These are phyloP conservation scores for Nymphicus hollandicus DNA, from an alignment of 2,113 vertebrate genomes.

Conservation along the genomic window DNA sequence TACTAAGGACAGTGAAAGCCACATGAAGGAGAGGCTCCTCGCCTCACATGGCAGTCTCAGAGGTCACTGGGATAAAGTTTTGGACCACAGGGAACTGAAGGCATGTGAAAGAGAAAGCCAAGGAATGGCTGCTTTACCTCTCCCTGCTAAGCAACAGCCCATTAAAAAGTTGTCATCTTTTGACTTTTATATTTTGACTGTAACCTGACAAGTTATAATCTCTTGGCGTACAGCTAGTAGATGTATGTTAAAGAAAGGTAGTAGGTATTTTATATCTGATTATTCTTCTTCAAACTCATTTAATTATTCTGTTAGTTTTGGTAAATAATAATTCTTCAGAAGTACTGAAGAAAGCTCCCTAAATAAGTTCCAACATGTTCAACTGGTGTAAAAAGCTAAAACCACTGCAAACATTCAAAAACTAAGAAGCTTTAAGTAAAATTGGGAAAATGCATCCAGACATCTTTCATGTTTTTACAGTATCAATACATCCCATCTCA, in stretches of 20 bases:
- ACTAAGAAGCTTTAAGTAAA: neutral
- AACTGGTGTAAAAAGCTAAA: neutral
- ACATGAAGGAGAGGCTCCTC: neutral
- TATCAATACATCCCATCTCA: neutral
- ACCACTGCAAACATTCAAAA: neutral
- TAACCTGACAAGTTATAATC: neutral
- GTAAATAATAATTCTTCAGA: neutral
- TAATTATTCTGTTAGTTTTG: neutral
- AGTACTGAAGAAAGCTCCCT: neutral
- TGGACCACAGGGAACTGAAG: accelerated
- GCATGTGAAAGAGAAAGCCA: neutral
- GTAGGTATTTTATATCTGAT: neutral
- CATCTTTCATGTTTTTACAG: neutral
- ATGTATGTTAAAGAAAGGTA: neutral
- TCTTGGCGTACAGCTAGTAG: neutral
- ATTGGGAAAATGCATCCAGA: neutral
- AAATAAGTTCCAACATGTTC: neutral
- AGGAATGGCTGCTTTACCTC: neutral
- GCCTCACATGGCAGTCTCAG: accelerated
- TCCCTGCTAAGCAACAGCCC: neutral
- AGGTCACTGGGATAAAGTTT: conserved; percentile 3
- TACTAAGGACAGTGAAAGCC: neutral
- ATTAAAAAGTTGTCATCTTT: neutral
- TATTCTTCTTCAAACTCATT: neutral
- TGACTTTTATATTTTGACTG: neutral